Base-by-base conservation (phyloP, 1,140 invertebrate genomes). In the Musca vetustissima region DNA sequence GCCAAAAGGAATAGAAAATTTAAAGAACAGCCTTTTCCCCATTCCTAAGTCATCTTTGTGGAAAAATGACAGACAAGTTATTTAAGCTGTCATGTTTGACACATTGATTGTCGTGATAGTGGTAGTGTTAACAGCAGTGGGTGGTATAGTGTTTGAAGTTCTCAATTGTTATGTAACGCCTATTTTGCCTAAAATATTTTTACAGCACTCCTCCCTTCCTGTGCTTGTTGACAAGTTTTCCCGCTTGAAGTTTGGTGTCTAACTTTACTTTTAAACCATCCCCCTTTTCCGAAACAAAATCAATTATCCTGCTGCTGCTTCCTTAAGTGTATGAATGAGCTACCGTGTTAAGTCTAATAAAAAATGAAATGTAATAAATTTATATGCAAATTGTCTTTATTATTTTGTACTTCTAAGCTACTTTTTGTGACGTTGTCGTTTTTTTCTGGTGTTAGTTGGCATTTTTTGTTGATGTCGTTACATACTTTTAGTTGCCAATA, bases 351-450 rank as follows among this genome's bases (percentile, higher is more conserved):
- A 43, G 36, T 11, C 36, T 43, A 43, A 43, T 43, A 43, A 43
- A 43, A 43, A 43, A 43, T 43, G 36, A 11, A 28, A 28, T 15
- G 9, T 17, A 61, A 36, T 17, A 61, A 61, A 43, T 61, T 61
- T 61, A 36, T 43, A 61, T 61, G 57, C 57, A 61, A 61, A 61
- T 61, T 61, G 57, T 61, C 57, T 61, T 19, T 61, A 61, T 61
- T 61, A 61, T 61, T 61, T 61, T 32, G 19, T 61, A 61, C 57
- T 43, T 61, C 57, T 8, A 36, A 57, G 59, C 25, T 64, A 64
- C 22, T 52, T 52, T 64, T 13, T 49, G 48, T 65, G 64, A 65
- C 64, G 64, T 65, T 65, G 47, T 52, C 22, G 50, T 52, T 52
- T 19, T 52, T 50, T 50, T 50, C 19, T 2, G n/a, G n/a, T 6